Conservation (phyloP, 2,888 invertebrate species). For the Autographa gamma region DNA sequence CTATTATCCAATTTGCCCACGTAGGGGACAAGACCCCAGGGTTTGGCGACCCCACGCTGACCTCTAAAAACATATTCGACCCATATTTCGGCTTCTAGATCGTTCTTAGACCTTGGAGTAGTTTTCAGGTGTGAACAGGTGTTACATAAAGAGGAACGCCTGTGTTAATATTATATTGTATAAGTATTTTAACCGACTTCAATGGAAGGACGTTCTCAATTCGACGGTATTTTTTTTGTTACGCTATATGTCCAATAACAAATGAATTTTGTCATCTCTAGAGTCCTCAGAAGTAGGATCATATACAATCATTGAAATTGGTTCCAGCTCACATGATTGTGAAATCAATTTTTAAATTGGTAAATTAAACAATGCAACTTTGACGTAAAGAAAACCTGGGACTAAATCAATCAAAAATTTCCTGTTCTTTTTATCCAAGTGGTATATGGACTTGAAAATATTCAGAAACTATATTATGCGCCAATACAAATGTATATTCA, state of each 20-base stretch:
- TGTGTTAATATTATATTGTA: too few species aligned
- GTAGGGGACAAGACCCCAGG: conserved; percentile 50
- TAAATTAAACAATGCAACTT: neutral
- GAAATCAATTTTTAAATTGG: too few species aligned
- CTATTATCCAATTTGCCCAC: conserved; percentile 57
- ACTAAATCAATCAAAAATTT: neutral
- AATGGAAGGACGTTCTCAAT: too few species aligned
- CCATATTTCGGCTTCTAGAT: conserved; percentile 41
- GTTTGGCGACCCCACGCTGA: conserved; percentile 54
- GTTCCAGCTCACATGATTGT: too few species aligned
- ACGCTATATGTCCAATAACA: too few species aligned
- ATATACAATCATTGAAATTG: too few species aligned
- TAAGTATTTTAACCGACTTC: too few species aligned
- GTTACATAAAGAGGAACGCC: too few species aligned
- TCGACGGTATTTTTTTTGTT: too few species aligned
- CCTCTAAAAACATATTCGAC: conserved; percentile 48
- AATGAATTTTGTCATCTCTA: too few species aligned
- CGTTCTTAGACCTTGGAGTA: conserved; percentile 24
- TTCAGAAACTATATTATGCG: neutral
- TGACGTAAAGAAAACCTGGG: neutral
- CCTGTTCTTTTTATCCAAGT: neutral
- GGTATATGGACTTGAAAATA: neutral
- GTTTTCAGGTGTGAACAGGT: conserved; percentile 4
- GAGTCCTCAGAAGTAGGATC: too few species aligned
- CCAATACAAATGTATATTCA: neutral